Evolutionary conservation across 2,113 vertebrate species (phyloP).

Genomic region (Poeciliopsis retropinna): DNA sequence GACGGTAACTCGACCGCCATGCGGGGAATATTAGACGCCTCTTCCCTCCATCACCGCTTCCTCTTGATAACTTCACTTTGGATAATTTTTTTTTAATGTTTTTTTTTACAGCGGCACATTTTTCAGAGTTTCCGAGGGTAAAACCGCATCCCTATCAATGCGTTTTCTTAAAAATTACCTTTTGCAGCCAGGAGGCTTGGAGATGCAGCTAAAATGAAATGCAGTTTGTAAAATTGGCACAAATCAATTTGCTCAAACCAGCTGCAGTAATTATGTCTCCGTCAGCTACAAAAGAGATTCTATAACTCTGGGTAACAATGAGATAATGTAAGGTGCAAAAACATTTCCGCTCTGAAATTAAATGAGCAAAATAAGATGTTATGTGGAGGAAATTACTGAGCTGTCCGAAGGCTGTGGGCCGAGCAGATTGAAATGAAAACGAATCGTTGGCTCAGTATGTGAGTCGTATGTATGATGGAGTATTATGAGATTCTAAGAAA

Average conservation of each 20-base stretch:
- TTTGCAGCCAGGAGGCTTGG: slow-evolving; percentile 6
- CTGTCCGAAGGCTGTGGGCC: neutral
- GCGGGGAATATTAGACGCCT: slow-evolving; percentile 51
- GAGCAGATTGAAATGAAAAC: neutral
- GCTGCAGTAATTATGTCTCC: slow-evolving; percentile 16
- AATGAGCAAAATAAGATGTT: slow-evolving; percentile 3
- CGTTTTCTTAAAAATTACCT: slow-evolving; percentile 16
- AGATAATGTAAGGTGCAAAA: neutral
- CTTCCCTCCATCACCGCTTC: slow-evolving; percentile 38
- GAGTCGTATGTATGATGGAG: too few relatives aligned
- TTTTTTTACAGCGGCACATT: slow-evolving; percentile 16
- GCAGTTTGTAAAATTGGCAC: slow-evolving; percentile 17
- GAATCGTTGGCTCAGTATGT: neutral
- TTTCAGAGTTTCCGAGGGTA: slow-evolving; percentile 5
- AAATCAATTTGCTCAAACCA: slow-evolving; percentile 13
- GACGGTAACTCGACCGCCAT: slow-evolving; percentile 70
- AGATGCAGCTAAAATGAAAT: slow-evolving; percentile 25
- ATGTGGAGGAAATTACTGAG: neutral
- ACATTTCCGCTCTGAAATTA: slow-evolving; percentile 1
- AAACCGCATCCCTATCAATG: slow-evolving; percentile 14
- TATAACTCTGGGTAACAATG: slow-evolving; percentile 10
- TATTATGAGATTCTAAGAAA: too few relatives aligned
- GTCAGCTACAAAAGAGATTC: slow-evolving; percentile 12
- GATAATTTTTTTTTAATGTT: neutral
- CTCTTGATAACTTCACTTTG: slow-evolving; percentile 9